Conservation (phyloP, 2,113 vertebrate species). For the Cheilinus undulatus region DNA sequence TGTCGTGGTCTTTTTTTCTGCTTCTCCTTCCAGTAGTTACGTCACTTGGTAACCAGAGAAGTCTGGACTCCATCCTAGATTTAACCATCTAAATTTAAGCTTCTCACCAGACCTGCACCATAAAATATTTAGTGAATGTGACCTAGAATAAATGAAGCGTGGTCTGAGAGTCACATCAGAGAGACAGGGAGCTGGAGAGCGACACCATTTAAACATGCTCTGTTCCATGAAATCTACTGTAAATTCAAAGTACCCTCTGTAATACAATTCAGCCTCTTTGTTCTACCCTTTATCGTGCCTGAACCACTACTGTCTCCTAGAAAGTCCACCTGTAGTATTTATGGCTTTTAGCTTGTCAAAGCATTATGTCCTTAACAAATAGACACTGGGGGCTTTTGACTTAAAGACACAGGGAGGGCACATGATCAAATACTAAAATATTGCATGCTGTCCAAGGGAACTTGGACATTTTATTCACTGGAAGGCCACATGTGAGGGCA, state of each 20-base stretch:
- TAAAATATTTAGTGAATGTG: slow-evolving; percentile 71
- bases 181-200: slow-evolving; percentile 10
- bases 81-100: slow-evolving; percentile 57
- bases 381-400: too few species aligned
- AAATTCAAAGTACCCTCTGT: background rate
- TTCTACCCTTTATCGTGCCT: background rate
- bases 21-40: background rate
- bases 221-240: background rate
- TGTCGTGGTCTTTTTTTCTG: background rate
- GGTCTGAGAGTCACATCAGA: slow-evolving; percentile 11
- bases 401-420: too few species aligned
- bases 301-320: background rate
- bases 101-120: slow-evolving; percentile 51
- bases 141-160: slow-evolving; percentile 63
- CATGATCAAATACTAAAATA: too few species aligned
- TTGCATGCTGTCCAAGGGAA: too few species aligned
- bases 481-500: too few species aligned
- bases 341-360: too few species aligned
- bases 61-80: slow-evolving; percentile 37
- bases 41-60: slow-evolving; percentile 18
- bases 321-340: too few species aligned
- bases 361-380: too few species aligned
- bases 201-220: background rate
- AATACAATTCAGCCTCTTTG: background rate
- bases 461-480: too few species aligned